Conservation (phyloP, 2,113 vertebrate genomes). For the Meleagris gallopavo region DNA sequence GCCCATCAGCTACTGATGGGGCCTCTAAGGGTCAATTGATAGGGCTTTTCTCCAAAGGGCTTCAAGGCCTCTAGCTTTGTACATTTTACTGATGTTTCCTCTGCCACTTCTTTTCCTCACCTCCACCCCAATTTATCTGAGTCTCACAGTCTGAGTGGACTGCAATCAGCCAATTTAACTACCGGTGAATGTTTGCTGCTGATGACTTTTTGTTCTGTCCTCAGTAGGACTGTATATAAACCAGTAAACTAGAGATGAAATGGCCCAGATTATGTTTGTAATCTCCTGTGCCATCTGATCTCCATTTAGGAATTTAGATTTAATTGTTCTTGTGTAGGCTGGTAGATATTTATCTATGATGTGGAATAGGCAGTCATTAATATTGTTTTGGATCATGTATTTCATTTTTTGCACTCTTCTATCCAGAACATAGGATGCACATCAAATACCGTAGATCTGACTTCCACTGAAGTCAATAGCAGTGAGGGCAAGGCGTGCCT, state of each 20-base stretch:
- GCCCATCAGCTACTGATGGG: neutral
- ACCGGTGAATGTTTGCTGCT: neutral
- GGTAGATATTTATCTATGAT: slow-evolving; percentile 23
- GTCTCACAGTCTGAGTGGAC: neutral
- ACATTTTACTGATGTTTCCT: neutral
- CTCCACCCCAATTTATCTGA: neutral
- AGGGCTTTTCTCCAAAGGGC: neutral
- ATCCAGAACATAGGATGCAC: neutral
- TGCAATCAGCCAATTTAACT: neutral
- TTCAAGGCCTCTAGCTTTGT: neutral
- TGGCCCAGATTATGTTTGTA: neutral
- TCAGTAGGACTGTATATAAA: neutral
- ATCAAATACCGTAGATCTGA: neutral
- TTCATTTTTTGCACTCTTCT: slow-evolving; percentile 17
- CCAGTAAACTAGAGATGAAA: slow-evolving; percentile 28
- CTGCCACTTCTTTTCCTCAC: neutral
- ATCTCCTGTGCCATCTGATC: neutral
- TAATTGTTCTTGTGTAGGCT: slow-evolving; percentile 49
- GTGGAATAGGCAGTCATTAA: neutral
- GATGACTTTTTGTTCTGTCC: neutral
- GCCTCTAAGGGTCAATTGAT: neutral
- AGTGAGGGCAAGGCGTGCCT: neutral
- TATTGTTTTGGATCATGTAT: neutral
- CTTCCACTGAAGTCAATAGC: neutral
- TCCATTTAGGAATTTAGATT: slow-evolving; percentile 31